phyloP scores from a whole-genome alignment of 2,888 invertebrate species.

The Euproctis similis region DNA sequence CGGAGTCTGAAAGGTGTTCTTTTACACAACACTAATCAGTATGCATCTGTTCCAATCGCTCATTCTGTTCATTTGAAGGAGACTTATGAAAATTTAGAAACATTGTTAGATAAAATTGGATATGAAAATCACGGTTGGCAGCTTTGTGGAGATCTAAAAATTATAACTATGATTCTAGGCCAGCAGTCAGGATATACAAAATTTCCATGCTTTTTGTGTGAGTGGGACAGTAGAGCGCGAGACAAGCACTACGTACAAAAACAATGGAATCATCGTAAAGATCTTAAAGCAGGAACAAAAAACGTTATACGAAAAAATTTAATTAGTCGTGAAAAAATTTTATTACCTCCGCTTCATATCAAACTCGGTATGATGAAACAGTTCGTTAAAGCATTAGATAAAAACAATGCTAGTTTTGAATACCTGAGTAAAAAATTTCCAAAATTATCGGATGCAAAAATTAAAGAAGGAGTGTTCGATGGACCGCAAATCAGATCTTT shows the following conservation, averaged over 20 bases:
- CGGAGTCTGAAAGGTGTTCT: neutral
- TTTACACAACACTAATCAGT: neutral
- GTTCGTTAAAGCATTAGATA: too few relatives aligned
- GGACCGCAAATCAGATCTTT: too few relatives aligned
- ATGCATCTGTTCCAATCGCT: neutral
- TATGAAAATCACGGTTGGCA: neutral
- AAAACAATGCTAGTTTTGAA: too few relatives aligned
- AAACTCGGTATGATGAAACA: too few relatives aligned
- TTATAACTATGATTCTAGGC: slow-evolving; percentile 2
- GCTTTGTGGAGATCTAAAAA: slow-evolving; percentile 4
- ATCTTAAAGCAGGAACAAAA: too few relatives aligned
- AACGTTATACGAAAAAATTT: too few relatives aligned
- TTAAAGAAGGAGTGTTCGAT: too few relatives aligned
- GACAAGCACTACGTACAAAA: slow-evolving; percentile 1
- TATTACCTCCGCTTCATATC: too few relatives aligned
- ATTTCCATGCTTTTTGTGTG: slow-evolving; percentile 3
- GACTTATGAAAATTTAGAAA: neutral
- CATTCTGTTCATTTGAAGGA: neutral
- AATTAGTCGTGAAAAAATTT: too few relatives aligned
- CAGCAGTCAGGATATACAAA: slow-evolving; percentile 4
- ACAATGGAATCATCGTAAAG: too few relatives aligned
- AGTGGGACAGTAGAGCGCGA: slow-evolving; percentile 4
- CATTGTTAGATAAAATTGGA: neutral
- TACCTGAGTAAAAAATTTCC: too few relatives aligned
- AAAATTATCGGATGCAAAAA: too few relatives aligned